Percentiles rank a stretch among this genome's conserved stretches.
phyloP scores from a whole-genome alignment of 2,888 invertebrate species.

The Scrobipalpa atriplicella region DNA sequence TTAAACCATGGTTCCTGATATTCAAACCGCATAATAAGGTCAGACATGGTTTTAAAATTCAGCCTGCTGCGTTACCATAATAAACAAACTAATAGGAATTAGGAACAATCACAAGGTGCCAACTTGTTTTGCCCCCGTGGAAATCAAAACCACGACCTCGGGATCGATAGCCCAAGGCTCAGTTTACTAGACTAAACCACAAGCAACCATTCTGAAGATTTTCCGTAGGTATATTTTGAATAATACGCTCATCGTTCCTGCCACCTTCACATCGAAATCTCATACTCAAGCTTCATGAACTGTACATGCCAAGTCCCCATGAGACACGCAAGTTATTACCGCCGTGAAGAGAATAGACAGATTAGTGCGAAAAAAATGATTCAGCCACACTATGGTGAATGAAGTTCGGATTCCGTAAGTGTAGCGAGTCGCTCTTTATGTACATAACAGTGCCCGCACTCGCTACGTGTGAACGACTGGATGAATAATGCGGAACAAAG shows the following conservation, averaged over 20 bases:
- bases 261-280: background rate
- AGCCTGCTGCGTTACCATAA: no score
- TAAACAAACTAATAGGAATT: no score
- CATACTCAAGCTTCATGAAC: background rate
- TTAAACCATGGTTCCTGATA: no score
- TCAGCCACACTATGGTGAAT: slow-evolving; percentile 25
- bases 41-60: no score
- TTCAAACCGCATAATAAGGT: no score
- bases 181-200: no score
- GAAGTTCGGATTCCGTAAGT: slow-evolving; percentile 25
- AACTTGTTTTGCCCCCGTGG: no score
- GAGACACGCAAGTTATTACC: background rate
- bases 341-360: slow-evolving; percentile 6
- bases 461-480: slow-evolving; percentile 44
- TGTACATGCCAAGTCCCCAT: background rate
- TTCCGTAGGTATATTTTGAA: background rate
- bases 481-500: slow-evolving; percentile 44
- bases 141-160: no score
- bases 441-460: slow-evolving; percentile 34
- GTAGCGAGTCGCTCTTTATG: slow-evolving; percentile 24
- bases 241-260: background rate
- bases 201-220: background rate
- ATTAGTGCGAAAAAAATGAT: slow-evolving; percentile 20
- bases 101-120: no score
- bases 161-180: no score